Evolutionary conservation across 2,113 vertebrate species (phyloP), one percentile per base, ranked within the genome.

Genomic region (Paratilapia polleni): DNA sequence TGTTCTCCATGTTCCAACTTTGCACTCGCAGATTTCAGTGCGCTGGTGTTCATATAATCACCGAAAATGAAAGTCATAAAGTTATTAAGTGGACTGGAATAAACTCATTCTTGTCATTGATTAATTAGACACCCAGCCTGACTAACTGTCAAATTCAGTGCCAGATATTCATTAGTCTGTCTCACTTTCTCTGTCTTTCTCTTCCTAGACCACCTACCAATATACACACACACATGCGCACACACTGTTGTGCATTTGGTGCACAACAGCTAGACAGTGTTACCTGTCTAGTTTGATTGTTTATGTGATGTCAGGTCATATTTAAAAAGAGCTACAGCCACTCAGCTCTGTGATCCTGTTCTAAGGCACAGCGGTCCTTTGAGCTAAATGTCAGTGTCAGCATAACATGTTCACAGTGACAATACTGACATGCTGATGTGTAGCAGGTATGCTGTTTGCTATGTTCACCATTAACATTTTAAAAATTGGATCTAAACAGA

Each of bases 1-100:
- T 86, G 78, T 91, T 74, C 89, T 93, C 87, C 92, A 88, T 63
- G 58, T 77, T 77, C 73, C 47, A 85, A 56, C 52, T 86, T 22
- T 8, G 8, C 26, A 5, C 41, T 54, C 54, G 54, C 26, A 76
- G 52, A 87, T 60, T 19, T 17, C 54, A 76, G 17, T 12, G 38
- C 60, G 58, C 22, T 22, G 36, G 0, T 59, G 58, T 12, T 56
- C 3, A 4, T 22, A 28, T 63, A 60, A 78, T 80, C 31, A 63
- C 54, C 13, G 49, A 24, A 84, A 77, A 19, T 8, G 22, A 9
- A 70, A n/a, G 47, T 73, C 68, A 34, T 31, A 57, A 86, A 66
- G 54, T 34, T 38, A 70, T 31, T 58, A 47, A 58, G 47, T 10
- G 8, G 38, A 66, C 36, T 82, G 75, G 19, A 62, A 64, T 47